Conservation (phyloP, 2,797 vertebrate species). For the Orientallactaga sibirica region DNA sequence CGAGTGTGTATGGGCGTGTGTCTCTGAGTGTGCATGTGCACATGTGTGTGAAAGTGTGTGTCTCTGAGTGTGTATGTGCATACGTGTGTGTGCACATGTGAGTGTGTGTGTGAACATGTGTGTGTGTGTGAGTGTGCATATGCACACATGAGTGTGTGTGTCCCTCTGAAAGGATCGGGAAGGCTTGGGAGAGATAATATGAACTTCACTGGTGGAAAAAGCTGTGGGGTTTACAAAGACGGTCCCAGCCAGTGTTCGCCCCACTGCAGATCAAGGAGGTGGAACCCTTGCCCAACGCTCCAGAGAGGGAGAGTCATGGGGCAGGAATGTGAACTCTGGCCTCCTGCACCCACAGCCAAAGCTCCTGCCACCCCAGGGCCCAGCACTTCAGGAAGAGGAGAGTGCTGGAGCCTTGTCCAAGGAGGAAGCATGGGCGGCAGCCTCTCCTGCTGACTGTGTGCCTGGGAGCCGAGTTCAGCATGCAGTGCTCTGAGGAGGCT, state of each 20-base stretch:
- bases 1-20: no score
- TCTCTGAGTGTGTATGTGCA: background rate
- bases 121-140: no score
- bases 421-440: accelerated
- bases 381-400: background rate
- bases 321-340: background rate
- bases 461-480: accelerated
- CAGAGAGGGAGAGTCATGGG: background rate
- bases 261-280: background rate
- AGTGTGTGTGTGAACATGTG: background rate
- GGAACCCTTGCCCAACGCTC: background rate
- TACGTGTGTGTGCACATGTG: no score
- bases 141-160: background rate
- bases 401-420: background rate
- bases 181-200: background rate
- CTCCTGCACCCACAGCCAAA: background rate
- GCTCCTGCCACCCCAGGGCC: accelerated
- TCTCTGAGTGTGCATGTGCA: background rate
- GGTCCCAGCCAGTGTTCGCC: background rate
- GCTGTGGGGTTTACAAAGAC: background rate
- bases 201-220: background rate
- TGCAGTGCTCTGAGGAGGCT: background rate
- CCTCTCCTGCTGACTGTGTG: background rate
- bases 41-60: background rate
- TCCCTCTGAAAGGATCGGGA: background rate